Evolutionary conservation across 2,113 vertebrate genomes (phyloP), one percentile per base, ranked within the genome.

Genomic region (Odontophorus gujanensis): DNA sequence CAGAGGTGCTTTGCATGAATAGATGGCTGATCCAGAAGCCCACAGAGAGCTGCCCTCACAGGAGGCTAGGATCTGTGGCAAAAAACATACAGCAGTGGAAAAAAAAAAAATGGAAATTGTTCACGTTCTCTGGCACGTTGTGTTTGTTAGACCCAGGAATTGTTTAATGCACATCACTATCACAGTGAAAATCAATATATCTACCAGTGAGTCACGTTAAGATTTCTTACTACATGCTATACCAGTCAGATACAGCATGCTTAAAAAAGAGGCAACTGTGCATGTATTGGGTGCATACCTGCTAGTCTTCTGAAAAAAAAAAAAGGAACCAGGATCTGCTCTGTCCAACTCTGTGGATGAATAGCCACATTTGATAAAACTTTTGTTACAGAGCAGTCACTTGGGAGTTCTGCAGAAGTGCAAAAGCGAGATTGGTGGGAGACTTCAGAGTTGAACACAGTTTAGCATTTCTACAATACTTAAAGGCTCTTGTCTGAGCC

Each of bases 251-350:
- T 34, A 6, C 1, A 68, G 24, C 51, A 21, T 57, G 47, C 24
- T 67, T 66, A 13, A 92, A 75, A 75, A 11, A 76, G 47, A 79
- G 74, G 53, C 53, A 48, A 59, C 32, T 21, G 48, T 51, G 53
- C 15, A 51, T 0, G 0, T 57, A 14, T 6, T 45, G 67, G 50
- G 7, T 57, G 48, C 50, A 55, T 21, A 21, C 7, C 47, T 75
- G 47, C 11, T 63, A 65, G 67, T 69, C 61, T 74, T 80, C 20
- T 45, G 30, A 48, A 14, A 67, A 36, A 9, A 55, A 22, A 62
- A 36, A 9, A 55, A 22, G 57, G 20, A 50, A 9, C 22, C 79
- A 66, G 48, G 22, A 20, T 81, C 15, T 30, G 25, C 5, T 67
- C 43, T 40, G 40, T 58, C 55, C 57, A 81, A 17, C 28, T 79